Base-by-base conservation (phyloP, 2,113 vertebrate genomes). In the Hypomesus transpacificus region DNA sequence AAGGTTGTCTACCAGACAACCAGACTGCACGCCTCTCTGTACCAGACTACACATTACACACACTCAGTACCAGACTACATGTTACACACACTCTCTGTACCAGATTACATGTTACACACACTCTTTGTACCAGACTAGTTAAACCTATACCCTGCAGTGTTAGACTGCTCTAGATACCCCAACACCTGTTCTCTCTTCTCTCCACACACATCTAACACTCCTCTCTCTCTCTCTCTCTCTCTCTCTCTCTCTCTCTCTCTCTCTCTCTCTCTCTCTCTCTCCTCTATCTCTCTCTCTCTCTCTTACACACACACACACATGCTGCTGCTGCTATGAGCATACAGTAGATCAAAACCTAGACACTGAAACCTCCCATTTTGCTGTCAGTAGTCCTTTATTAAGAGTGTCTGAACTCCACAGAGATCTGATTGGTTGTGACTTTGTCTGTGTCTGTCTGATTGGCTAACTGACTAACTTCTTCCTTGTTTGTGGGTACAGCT, bases 401-500 rank as follows among this genome's bases (percentile, higher is more conserved):
- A 67, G 39, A 46, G 9, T 46, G 39, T 46, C 4, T 46, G 39
- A 46, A 46, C 31, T 68, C 77, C 17, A 24, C 24, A 24, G 66
- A 64, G 39, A 56, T 46, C 60, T 34, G 34, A 63, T 63, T 63
- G 14, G 16, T 31, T 26, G n/a, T 18, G n/a, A 1, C 61, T 28
- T 39, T 34, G 16, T 63, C 61, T 31, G 6, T 24, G 16, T 61
- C 21, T 17, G 14, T 61, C 26, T 61, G 59, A 61, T 61, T 61
- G 18, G n/a, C 57, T 59, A 9, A 20, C 57, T 59, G 8, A 20
- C n/a, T 59, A 39, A 64, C 50, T 76, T 66, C 79, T 53, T 74
- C 34, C 83, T 81, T 92, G 84, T 75, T 82, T 89, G 69, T 81
- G 85, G 87, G 93, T 95, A 86, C 90, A 99, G 97, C 91, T 99